Conservation (phyloP, 2,888 invertebrate genomes). For the Rhamnusium bicolor region DNA sequence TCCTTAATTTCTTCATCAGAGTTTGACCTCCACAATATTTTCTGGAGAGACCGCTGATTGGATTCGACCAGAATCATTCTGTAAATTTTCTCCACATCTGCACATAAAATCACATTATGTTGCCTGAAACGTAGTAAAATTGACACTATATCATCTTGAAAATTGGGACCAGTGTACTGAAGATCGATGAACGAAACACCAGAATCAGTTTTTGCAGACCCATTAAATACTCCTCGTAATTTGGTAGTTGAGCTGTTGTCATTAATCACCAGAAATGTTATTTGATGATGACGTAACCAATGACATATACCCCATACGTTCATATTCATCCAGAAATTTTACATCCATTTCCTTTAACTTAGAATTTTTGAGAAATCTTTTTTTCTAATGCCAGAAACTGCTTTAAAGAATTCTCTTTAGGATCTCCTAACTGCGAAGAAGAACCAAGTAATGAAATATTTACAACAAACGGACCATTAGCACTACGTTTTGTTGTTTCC, state of each 20-base stretch:
- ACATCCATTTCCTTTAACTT: neutral
- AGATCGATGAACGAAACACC: neutral
- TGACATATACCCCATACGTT: neutral
- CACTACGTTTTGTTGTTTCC: no score
- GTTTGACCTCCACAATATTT: conserved; percentile 26
- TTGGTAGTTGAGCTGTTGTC: neutral
- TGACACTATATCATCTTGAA: neutral
- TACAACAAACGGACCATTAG: no score
- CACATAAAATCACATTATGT: neutral
- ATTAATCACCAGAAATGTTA: neutral
- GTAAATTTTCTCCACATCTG: conserved; percentile 18
- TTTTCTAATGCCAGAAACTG: no score
- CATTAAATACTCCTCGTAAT: neutral
- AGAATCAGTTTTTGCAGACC: neutral
- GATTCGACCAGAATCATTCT: conserved; percentile 11
- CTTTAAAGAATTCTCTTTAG: no score
- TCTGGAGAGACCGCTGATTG: conserved; percentile 22
- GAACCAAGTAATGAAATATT: no score
- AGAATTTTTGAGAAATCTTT: no score
- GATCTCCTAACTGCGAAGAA: no score
- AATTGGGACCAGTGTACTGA: neutral
- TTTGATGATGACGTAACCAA: no score
- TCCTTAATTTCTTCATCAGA: conserved; percentile 9
- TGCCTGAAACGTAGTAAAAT: neutral
- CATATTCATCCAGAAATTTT: neutral